A percentile compares a stretch with the other conserved stretches of the same genome.
Evolutionary conservation across 2,797 vertebrate genomes (phyloP).

Genomic region (Helicolenus hilgendorfi): DNA sequence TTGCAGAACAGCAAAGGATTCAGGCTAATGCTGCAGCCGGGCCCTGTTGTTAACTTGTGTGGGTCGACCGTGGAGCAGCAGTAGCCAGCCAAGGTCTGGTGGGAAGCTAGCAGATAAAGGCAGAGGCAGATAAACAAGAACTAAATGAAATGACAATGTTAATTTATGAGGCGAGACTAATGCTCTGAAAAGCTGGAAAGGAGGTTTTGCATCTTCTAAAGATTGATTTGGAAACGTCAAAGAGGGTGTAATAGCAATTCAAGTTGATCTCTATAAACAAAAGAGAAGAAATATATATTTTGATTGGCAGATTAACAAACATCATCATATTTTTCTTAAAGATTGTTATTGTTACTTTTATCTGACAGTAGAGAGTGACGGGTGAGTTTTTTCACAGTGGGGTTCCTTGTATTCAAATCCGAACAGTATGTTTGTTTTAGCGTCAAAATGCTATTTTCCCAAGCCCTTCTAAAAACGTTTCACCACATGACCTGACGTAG

Average conservation of each 20-base stretch:
- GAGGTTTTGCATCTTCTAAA: constrained; percentile 5
- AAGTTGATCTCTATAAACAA: not conserved
- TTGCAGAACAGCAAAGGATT: constrained; percentile 1
- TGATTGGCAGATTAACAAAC: not conserved
- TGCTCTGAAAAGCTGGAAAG: not conserved
- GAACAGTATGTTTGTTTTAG: too few relatives aligned
- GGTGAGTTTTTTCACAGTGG: not conserved
- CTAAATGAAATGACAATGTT: not conserved
- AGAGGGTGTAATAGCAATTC: not conserved
- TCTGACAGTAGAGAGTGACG: not conserved
- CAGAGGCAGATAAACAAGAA: constrained; percentile 9
- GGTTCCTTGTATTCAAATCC: too few relatives aligned
- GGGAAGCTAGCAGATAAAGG: constrained; percentile 12
- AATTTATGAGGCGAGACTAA: constrained; percentile 38
- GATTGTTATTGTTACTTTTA: not conserved
- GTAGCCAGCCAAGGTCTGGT: not conserved
- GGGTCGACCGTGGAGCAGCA: constrained; percentile 2
- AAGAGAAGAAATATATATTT: not conserved
- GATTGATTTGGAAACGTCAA: constrained; percentile 7
- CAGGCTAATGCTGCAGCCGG: not conserved
- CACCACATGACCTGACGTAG: too few relatives aligned
- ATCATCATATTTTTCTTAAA: not conserved
- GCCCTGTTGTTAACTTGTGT: constrained; percentile 33
- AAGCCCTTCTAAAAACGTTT: too few relatives aligned
- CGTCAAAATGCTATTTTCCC: too few relatives aligned